Percentiles rank a stretch among this genome's conserved stretches.
Conservation (phyloP, 30 jellyfish, hydroid and myxozoan genomes). For the Aurelia aurita complex sp. Pacific region DNA sequence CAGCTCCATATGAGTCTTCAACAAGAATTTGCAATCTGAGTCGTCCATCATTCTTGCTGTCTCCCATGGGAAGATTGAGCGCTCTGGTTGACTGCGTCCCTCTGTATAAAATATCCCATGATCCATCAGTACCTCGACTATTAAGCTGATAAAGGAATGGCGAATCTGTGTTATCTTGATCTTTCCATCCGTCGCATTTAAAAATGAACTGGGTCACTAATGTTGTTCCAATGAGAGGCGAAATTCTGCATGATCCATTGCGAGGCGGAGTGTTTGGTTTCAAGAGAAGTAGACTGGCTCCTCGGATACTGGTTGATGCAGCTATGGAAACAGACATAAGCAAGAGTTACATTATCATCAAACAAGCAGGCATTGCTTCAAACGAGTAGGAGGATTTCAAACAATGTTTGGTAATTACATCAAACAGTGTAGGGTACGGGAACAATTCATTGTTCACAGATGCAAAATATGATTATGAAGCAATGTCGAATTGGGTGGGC, state of each 20-base stretch:
- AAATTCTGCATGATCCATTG: slow-evolving; percentile 73
- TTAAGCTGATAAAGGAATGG: slow-evolving; percentile 76
- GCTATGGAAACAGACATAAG: no score
- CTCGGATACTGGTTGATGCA: not conserved
- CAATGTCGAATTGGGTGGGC: no score
- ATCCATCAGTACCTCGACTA: slow-evolving; percentile 10
- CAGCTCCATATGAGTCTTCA: slow-evolving; percentile 87
- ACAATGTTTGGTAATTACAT: no score
- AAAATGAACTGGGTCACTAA: slow-evolving; percentile 61
- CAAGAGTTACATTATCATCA: no score
- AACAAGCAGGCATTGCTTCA: no score
- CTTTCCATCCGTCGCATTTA: slow-evolving; percentile 74
- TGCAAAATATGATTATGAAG: no score
- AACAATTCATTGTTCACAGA: no score
- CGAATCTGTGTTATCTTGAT: slow-evolving; percentile 61
- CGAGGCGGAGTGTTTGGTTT: slow-evolving; percentile 70
- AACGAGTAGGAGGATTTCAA: no score
- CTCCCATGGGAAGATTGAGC: slow-evolving; percentile 62
- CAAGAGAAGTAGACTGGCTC: slow-evolving; percentile 12
- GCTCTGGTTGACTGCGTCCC: slow-evolving; percentile 64
- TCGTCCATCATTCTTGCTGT: not conserved
- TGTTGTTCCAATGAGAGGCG: slow-evolving; percentile 69
- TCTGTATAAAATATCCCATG: slow-evolving; percentile 62
- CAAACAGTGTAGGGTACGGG: no score
- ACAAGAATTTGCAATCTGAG: slow-evolving; percentile 57